phyloP scores from a whole-genome alignment of 1,140 invertebrate genomes.

The Nephotettix cincticeps region DNA sequence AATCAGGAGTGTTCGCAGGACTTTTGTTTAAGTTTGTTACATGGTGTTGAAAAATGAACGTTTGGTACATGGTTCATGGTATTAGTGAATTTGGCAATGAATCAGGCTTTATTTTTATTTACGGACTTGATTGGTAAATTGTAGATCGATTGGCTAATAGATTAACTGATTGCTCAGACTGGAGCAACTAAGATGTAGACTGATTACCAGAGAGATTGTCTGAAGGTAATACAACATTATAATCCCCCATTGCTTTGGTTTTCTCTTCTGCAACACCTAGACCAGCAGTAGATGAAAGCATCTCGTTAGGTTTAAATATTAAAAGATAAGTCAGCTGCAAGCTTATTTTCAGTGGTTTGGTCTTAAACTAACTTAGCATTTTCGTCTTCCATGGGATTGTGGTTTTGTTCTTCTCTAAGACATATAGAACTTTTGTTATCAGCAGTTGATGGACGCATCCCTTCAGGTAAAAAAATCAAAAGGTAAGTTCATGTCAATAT shows the following conservation, averaged over 20 bases:
- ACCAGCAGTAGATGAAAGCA: too few relatives aligned
- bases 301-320: neutral
- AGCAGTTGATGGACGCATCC: neutral
- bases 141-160: neutral
- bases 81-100: too few relatives aligned
- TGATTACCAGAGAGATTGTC: neutral
- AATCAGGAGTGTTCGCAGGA: too few relatives aligned
- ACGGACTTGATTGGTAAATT: neutral
- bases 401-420: neutral
- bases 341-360: neutral
- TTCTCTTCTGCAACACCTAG: neutral
- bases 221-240: neutral
- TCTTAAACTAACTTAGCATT: neutral
- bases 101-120: neutral
- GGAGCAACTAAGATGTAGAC: neutral
- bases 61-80: neutral
- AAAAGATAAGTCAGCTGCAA: neutral
- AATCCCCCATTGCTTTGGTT: neutral
- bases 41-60: too few relatives aligned
- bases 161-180: too few relatives aligned
- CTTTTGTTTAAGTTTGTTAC: neutral
- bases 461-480: constrained; percentile 10
- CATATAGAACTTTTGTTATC: neutral
- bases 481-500: constrained; percentile 6
- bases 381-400: neutral